phyloP scores from a whole-genome alignment of 2,888 invertebrate species.

The Nephrotoma guestfalica region DNA sequence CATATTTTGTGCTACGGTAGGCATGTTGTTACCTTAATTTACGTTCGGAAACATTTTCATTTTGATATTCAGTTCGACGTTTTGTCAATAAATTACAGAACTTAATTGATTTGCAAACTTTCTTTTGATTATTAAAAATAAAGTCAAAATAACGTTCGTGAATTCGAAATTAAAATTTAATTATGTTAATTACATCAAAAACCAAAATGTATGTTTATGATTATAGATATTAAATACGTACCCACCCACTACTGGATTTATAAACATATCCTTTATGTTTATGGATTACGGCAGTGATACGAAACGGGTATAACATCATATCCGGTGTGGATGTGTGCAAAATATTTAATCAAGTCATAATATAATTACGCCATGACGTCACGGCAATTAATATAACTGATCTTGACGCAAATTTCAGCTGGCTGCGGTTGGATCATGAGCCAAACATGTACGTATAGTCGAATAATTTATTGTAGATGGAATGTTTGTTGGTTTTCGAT shows the following conservation, averaged over 20 bases:
- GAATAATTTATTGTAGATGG: background rate
- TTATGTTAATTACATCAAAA: background rate
- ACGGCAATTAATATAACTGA: background rate
- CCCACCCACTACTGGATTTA: background rate
- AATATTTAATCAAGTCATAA: background rate
- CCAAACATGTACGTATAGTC: background rate
- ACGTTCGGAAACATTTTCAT: background rate
- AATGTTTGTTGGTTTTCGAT: background rate
- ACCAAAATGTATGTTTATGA: background rate
- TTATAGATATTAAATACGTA: background rate
- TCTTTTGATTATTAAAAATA: background rate
- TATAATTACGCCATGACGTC: background rate
- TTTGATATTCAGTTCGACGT: background rate
- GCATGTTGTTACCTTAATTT: background rate
- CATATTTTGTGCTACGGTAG: background rate
- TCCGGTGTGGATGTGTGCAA: background rate
- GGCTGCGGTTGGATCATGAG: background rate
- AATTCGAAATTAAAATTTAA: background rate
- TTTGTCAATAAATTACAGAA: background rate
- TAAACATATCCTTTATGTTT: background rate
- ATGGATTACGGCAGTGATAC: background rate
- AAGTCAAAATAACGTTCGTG: background rate
- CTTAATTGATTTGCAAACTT: background rate
- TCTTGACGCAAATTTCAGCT: background rate
- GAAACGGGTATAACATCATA: too few species aligned